Conservation (phyloP, 2,797 vertebrate species). For the Clarias pachynema region DNA sequence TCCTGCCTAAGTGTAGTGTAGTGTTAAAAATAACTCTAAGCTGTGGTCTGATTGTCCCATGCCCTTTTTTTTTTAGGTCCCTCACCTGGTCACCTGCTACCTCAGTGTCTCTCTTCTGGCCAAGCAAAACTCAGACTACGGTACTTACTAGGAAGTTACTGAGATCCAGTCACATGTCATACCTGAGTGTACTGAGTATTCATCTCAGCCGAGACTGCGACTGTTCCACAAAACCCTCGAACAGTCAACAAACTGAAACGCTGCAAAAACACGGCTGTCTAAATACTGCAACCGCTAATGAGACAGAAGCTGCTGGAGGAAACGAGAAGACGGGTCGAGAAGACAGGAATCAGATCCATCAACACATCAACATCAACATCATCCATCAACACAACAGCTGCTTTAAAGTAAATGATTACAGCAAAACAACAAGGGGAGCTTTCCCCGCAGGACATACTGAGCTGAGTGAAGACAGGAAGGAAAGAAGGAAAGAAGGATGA, state of each 20-base stretch:
- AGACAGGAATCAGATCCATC: conserved; percentile 8
- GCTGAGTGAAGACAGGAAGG: not conserved
- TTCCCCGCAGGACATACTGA: not conserved
- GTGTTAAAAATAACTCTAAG: too few relatives aligned
- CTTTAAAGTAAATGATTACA: conserved; percentile 12
- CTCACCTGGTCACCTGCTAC: conserved; percentile 18
- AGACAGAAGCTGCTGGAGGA: not conserved
- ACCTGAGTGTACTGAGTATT: not conserved
- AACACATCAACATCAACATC: conserved; percentile 20
- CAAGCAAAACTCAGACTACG: not conserved
- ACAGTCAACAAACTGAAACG: not conserved
- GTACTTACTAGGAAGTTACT: not conserved
- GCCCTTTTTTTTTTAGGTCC: not conserved
- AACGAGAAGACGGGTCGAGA: not conserved
- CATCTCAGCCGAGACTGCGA: not conserved
- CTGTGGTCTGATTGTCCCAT: not conserved
- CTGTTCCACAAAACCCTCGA: not conserved
- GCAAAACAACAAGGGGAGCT: not conserved
- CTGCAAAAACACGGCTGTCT: not conserved
- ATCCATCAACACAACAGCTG: conserved; percentile 26
- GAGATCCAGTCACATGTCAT: too few relatives aligned
- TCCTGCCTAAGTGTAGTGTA: not conserved
- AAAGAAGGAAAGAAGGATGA: not conserved
- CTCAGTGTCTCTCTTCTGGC: not conserved
- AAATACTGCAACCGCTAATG: not conserved